Percentiles rank a stretch among this genome's conserved stretches.
Evolutionary conservation across 1,140 invertebrate genomes (phyloP).

Genomic region (Lepidurus apus): DNA sequence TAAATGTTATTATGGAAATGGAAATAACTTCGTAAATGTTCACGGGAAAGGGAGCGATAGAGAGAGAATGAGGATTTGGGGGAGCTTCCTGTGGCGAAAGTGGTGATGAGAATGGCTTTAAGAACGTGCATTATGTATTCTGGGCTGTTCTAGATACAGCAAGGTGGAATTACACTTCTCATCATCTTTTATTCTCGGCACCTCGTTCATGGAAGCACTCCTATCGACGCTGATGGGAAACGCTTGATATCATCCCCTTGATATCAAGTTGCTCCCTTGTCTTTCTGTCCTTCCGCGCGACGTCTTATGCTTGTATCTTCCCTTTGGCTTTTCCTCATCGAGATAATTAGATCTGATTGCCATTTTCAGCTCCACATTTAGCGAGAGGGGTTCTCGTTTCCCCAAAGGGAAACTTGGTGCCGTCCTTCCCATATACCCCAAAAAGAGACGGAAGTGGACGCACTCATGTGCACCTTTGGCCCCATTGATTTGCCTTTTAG

Average conservation of each 20-base stretch:
- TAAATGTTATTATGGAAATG: background rate
- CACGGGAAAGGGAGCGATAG: background rate
- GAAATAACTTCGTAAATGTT: background rate
- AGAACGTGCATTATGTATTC: too few relatives aligned
- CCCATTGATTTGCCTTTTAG: too few relatives aligned
- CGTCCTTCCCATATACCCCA: background rate
- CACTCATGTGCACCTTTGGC: too few relatives aligned
- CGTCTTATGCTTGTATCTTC: background rate
- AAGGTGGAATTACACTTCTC: too few relatives aligned
- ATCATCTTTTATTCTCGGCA: too few relatives aligned
- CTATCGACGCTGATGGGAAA: background rate
- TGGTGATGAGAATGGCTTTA: too few relatives aligned
- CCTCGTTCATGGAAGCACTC: too few relatives aligned
- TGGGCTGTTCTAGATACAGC: too few relatives aligned
- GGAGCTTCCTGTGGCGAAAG: too few relatives aligned
- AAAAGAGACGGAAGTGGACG: too few relatives aligned
- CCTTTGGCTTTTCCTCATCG: background rate
- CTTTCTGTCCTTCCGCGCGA: background rate
- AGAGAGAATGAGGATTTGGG: too few relatives aligned
- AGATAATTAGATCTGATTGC: conserved; percentile 9
- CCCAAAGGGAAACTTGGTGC: background rate
- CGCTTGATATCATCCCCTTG: background rate
- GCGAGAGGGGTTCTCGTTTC: background rate
- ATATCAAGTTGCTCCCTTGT: background rate
- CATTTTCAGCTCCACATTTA: background rate